A percentile compares a stretch with the other conserved stretches of the same genome.
Evolutionary conservation across 2,797 vertebrate species (phyloP).

Genomic region (Paratrypauchen microcephalus): DNA sequence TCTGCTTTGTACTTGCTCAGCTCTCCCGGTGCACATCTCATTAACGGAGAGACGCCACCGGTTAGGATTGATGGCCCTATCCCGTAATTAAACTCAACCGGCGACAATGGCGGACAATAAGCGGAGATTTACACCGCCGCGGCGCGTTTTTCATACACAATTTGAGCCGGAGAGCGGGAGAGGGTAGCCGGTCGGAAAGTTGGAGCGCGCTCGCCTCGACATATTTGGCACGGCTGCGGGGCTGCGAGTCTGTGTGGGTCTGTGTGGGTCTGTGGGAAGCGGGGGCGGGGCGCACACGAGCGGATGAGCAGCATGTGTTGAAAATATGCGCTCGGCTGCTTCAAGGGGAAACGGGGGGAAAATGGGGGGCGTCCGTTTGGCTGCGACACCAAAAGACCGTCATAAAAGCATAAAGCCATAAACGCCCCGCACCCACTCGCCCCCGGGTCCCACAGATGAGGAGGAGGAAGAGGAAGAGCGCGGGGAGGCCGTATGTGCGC

Average conservation of each 20-base stretch:
- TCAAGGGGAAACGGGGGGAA: slow-evolving; percentile 30
- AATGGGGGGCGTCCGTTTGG: slow-evolving; percentile 67
- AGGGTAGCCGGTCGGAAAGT: slow-evolving; percentile 3
- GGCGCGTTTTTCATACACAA: slow-evolving; percentile 10
- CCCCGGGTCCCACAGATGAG: no score
- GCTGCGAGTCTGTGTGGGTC: slow-evolving; percentile 9
- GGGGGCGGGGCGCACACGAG: slow-evolving; percentile 11
- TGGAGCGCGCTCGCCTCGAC: slow-evolving; percentile 8
- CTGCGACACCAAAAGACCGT: slow-evolving; percentile 72
- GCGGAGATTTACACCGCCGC: slow-evolving; percentile 9
- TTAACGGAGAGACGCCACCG: slow-evolving; percentile 73
- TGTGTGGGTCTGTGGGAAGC: slow-evolving; percentile 42
- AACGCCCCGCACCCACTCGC: slow-evolving; percentile 33
- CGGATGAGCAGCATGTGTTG: slow-evolving; percentile 71
- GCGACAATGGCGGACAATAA: not conserved
- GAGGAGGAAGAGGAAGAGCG: slow-evolving; percentile 48
- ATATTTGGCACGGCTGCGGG: slow-evolving; percentile 1
- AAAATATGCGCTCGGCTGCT: slow-evolving; percentile 67
- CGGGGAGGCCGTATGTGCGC: slow-evolving; percentile 35
- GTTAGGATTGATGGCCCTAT: slow-evolving; percentile 3
- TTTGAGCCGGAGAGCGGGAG: not conserved
- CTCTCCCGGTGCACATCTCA: slow-evolving; percentile 73
- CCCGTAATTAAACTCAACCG: not conserved
- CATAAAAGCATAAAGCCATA: slow-evolving; percentile 68
- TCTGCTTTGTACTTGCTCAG: slow-evolving; percentile 45